These are phyloP conservation scores for Microdon myrmicae DNA, from an alignment of 2,888 invertebrate species.

Conservation along the genomic window DNA sequence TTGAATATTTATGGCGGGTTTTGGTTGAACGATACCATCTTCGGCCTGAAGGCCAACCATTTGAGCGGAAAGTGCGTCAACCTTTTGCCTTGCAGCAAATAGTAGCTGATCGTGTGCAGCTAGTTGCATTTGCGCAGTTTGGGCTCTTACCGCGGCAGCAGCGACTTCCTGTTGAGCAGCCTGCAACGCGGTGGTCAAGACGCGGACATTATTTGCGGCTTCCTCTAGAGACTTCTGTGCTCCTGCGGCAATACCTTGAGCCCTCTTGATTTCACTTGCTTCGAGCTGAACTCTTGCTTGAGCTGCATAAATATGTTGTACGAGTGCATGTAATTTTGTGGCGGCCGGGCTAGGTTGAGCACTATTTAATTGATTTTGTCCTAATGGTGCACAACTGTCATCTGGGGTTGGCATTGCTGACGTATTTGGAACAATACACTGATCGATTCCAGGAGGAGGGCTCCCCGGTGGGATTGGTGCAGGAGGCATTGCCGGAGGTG, in stretches of 20 bases:
- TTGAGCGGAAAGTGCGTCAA: slow-evolving; percentile 65
- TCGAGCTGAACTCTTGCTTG: slow-evolving; percentile 66
- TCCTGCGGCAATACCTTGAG: slow-evolving; percentile 62
- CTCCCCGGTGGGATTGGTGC: too few species aligned
- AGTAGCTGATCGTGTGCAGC: slow-evolving; percentile 66
- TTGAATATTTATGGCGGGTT: slow-evolving; percentile 59
- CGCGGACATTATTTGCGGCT: slow-evolving; percentile 64
- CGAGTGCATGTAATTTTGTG: slow-evolving; percentile 55
- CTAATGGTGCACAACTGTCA: too few species aligned
- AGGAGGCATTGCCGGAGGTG: too few species aligned
- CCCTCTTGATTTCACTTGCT: slow-evolving; percentile 64
- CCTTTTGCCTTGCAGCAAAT: slow-evolving; percentile 66
- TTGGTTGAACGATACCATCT: slow-evolving; percentile 61
- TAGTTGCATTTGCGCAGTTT: slow-evolving; percentile 65
- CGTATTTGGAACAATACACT: too few species aligned
- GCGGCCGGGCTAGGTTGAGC: not conserved
- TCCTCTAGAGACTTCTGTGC: slow-evolving; percentile 64
- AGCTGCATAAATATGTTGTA: slow-evolving; percentile 64
- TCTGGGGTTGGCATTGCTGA: too few species aligned
- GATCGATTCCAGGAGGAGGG: too few species aligned
- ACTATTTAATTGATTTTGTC: too few species aligned
- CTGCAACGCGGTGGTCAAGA: slow-evolving; percentile 62
- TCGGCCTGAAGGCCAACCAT: slow-evolving; percentile 64
- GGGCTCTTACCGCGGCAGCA: slow-evolving; percentile 63
- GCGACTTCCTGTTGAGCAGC: slow-evolving; percentile 66